These are phyloP conservation scores for Thaumatotibia leucotreta DNA, from an alignment of 1,140 invertebrate genomes.

Conservation along the genomic window DNA sequence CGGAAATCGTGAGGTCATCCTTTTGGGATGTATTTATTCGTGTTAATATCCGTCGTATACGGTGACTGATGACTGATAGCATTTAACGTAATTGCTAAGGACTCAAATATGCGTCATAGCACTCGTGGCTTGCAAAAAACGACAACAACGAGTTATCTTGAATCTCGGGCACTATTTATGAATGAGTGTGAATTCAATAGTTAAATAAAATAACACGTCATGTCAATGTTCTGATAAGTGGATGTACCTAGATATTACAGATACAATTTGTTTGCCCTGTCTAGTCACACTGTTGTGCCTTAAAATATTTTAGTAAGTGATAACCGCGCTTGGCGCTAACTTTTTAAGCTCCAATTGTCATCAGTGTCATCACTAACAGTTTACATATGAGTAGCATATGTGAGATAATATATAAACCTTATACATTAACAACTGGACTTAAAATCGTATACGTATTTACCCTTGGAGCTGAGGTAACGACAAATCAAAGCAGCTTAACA, in stretches of 20 bases:
- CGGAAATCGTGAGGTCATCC: constrained; percentile 3
- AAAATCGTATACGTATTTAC: no score
- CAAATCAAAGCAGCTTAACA: no score
- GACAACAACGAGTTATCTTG: background rate
- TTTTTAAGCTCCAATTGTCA: no score
- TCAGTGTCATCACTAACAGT: no score
- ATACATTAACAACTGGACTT: no score
- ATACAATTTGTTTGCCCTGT: background rate
- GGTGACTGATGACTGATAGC: background rate
- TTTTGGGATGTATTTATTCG: background rate
- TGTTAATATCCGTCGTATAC: background rate
- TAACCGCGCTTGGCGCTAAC: no score
- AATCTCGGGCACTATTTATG: background rate
- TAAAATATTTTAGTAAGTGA: no score
- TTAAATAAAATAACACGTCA: background rate
- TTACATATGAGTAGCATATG: no score
- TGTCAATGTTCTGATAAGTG: background rate
- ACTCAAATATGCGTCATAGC: background rate
- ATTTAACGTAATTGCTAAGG: background rate
- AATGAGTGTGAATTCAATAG: background rate
- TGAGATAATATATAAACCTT: no score
- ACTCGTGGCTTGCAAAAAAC: background rate
- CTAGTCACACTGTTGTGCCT: background rate
- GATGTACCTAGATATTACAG: background rate
- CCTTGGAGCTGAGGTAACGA: no score